These are phyloP conservation scores for Maniola hyperantus DNA, from an alignment of 2,888 invertebrate species.

Conservation along the genomic window DNA sequence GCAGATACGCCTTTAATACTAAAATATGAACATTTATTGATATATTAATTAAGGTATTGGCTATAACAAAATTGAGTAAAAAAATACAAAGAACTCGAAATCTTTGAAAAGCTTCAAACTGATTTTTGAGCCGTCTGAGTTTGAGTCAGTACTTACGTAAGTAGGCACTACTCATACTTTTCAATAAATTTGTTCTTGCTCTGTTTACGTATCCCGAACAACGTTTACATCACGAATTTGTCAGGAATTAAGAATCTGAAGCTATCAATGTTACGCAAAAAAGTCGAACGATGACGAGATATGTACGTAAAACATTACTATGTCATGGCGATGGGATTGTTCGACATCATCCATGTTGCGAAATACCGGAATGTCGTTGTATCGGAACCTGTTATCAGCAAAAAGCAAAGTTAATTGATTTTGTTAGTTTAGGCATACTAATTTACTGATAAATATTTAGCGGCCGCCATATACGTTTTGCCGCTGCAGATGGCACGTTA, in stretches of 20 bases:
- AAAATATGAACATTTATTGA: too few species aligned
- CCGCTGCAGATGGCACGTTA: slow-evolving; percentile 62
- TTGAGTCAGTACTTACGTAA: too few species aligned
- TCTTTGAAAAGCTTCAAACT: not conserved
- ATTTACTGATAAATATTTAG: slow-evolving; percentile 76
- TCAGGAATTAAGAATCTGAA: slow-evolving; percentile 35
- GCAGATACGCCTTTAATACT: too few species aligned
- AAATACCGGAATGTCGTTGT: slow-evolving; percentile 61
- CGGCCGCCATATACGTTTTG: slow-evolving; percentile 63
- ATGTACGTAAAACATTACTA: slow-evolving; percentile 47
- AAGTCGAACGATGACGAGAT: slow-evolving; percentile 41
- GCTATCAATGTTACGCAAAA: slow-evolving; percentile 38
- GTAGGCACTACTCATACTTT: not conserved
- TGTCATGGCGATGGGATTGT: slow-evolving; percentile 44
- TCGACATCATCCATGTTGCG: slow-evolving; percentile 46
- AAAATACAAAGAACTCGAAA: not conserved
- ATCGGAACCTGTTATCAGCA: slow-evolving; percentile 57
- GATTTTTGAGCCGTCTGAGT: not conserved
- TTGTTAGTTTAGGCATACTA: slow-evolving; percentile 76
- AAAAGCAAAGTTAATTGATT: slow-evolving; percentile 74
- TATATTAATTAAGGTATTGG: too few species aligned
- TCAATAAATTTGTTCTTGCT: slow-evolving; percentile 17
- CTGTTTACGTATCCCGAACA: slow-evolving; percentile 28
- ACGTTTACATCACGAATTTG: slow-evolving; percentile 34
- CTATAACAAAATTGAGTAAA: too few species aligned